Conservation (phyloP, 2,797 vertebrate species). For the Liasis olivaceus region DNA sequence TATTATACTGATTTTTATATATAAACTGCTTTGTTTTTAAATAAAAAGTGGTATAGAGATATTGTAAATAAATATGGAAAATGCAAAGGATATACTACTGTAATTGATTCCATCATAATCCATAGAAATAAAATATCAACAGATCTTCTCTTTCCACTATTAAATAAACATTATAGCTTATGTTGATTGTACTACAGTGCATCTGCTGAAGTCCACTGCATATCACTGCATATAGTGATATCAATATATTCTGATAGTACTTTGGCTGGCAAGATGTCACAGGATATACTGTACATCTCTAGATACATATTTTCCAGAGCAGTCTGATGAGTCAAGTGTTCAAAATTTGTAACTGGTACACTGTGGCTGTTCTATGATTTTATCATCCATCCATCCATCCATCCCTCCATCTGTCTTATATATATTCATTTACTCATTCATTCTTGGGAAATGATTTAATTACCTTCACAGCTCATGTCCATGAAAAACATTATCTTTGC, state of each 20-base stretch:
- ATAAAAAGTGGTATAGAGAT: too few relatives aligned
- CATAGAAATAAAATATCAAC: neutral
- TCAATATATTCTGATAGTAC: neutral
- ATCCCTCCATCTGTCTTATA: too few relatives aligned
- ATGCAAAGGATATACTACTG: neutral
- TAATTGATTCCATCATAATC: neutral
- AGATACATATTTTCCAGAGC: neutral
- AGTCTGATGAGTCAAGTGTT: conserved; percentile 20
- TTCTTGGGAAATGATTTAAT: neutral
- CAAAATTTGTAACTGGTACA: conserved; percentile 17
- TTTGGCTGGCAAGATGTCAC: neutral
- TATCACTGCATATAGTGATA: neutral
- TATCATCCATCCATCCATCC: neutral
- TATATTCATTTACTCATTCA: too few relatives aligned
- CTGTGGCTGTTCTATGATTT: fast-evolving
- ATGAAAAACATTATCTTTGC: conserved; percentile 4
- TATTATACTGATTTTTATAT: too few relatives aligned
- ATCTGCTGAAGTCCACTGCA: neutral
- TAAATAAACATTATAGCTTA: neutral
- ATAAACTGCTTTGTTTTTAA: too few relatives aligned
- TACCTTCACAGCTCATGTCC: neutral
- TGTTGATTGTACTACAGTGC: neutral
- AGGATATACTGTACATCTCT: neutral
- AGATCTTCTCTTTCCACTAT: neutral
- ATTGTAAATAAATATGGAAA: neutral